Conservation (phyloP, 2,797 vertebrate genomes). For the Psittacula derbiana region DNA sequence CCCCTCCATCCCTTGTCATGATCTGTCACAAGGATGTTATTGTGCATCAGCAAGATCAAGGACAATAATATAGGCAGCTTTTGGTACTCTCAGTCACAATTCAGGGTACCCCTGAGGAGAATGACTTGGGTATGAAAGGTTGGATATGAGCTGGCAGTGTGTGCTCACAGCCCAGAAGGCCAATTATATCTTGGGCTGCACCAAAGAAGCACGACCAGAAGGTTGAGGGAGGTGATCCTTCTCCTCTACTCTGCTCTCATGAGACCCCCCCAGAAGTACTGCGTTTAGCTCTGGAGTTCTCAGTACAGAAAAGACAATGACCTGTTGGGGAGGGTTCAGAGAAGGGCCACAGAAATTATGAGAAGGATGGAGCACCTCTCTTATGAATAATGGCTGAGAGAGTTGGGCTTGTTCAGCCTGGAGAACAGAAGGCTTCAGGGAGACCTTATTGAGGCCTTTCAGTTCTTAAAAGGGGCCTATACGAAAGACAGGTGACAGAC, state of each 20-base stretch:
- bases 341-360: background rate
- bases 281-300: background rate
- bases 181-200: background rate
- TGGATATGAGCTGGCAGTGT: background rate
- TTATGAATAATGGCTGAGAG: background rate
- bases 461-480: background rate
- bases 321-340: background rate
- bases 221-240: background rate
- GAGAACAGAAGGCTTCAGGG: background rate
- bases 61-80: background rate
- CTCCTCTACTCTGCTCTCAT: background rate
- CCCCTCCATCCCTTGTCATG: background rate
- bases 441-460: background rate
- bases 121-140: background rate
- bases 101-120: background rate
- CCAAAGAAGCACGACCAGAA: background rate
- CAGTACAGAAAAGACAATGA: background rate
- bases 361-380: background rate
- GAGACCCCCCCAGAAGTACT: background rate
- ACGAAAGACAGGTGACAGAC: background rate
- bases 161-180: background rate
- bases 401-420: background rate
- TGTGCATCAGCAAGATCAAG: background rate
- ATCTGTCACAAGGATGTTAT: background rate
- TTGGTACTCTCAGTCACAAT: background rate